Evolutionary conservation across 2,888 invertebrate species (phyloP).

Genomic region (Norana najaformis): DNA sequence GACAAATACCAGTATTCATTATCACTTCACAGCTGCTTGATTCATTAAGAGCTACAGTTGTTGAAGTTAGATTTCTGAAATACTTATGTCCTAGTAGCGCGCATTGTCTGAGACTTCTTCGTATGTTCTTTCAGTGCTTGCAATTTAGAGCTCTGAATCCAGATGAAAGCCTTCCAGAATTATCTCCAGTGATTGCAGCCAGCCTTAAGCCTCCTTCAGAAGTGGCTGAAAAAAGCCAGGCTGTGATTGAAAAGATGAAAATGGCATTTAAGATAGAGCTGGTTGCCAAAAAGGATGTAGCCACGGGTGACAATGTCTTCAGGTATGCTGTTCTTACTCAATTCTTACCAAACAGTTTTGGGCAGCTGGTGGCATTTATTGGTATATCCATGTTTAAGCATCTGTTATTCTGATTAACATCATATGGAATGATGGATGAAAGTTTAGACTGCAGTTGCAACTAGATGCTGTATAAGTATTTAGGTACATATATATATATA

Average conservation of each 20-base stretch:
- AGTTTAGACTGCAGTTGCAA: no score
- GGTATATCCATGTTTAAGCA: no score
- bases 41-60: neutral
- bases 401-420: no score
- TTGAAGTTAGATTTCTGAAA: neutral
- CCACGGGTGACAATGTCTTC: constrained; percentile 51
- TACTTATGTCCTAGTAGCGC: neutral
- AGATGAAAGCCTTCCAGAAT: constrained; percentile 67
- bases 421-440: no score
- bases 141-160: constrained; percentile 69
- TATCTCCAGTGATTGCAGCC: constrained; percentile 58
- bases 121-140: constrained; percentile 63
- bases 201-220: constrained; percentile 56
- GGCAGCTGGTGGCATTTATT: neutral
- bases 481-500: no score
- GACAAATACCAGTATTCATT: neutral
- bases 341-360: neutral
- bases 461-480: no score
- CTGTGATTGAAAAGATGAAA: constrained; percentile 53
- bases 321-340: constrained; percentile 38
- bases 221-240: constrained; percentile 47
- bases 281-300: constrained; percentile 52
- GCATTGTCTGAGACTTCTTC: neutral
- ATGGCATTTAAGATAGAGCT: constrained; percentile 56
- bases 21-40: neutral